Evolutionary conservation across 2,888 invertebrate species (phyloP), one percentile per base, ranked within the genome.

Genomic region (Arge pagana): DNA sequence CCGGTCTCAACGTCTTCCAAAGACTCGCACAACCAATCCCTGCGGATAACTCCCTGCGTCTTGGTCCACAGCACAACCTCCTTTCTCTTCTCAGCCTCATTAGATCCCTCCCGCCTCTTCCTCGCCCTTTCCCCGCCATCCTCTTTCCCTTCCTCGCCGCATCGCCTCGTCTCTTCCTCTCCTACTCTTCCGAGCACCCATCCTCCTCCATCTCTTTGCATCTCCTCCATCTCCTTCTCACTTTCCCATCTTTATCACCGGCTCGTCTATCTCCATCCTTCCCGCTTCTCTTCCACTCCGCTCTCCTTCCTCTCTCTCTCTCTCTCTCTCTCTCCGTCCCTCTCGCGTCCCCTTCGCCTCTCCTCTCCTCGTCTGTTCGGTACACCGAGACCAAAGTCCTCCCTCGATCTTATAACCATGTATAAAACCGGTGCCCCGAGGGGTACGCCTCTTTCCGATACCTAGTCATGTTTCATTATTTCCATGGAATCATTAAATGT

Each of bases 381-480:
- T 45, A 50, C 42, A 41, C 49, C 42, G 24, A 35, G 35, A 28
- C 40, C 18, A 35, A 42, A 50, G 48, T 43, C 40, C 37, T 50
- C 50, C 52, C 48, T 31, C 39, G 43, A 35, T 42, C 53, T 48
- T 41, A 35, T 55, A 54, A 45, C 28, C 26, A 39, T 48, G 24
- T 50, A 42, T 26, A 51, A 45, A 51, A 51, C 50, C 45, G 36
- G 23, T 24, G 10, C 37, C 26, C n/a, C n/a, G n/a, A n/a, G 16
- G 19, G 48, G 48, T 24, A 15, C 52, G 70, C 70, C 70, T 67
- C 66, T 68, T 65, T 63, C 64, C 62, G 67, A 70, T 66, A 65
- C 64, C 60, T 59, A 63, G 62, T 71, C 69, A 65, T 68, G 71
- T 70, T 70, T 72, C 71, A 71, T 72, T 71, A 71, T 71, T 71